Evolutionary conservation across 2,888 invertebrate species (phyloP), one percentile per base, ranked within the genome.

Genomic region (Agrilus mali): DNA sequence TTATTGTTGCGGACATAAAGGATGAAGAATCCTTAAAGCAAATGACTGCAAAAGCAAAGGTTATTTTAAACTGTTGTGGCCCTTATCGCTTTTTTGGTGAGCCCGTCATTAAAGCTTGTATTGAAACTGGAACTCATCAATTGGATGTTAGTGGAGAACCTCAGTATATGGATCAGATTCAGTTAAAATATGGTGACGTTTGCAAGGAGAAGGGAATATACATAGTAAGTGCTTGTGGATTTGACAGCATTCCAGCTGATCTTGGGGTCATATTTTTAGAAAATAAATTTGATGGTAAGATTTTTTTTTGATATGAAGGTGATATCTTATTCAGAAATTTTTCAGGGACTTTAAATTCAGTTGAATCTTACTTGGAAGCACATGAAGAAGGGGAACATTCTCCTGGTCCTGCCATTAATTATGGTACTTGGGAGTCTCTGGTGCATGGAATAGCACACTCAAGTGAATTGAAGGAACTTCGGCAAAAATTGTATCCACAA

Each of bases 71-170:
- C 67, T 90, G 90, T 65, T 89, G 92, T 53, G 97, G 97, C 1
- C 97, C 96, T 0, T 89, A 82, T 63, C 70, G 80, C 13, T 80
- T 90, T 59, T 86, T 78, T 65, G 97, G 97, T 1, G 93, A 94
- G 62, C 75, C 82, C 3, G 89, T 96, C 6, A 83, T 97, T 0
- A 80, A 80, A 54, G 93, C 95, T 0, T 95, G 92, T 51, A 50
- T 67, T 27, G 81, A 82, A 43, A 75, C 78, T 38, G 78, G 79
- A 43, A 78, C 94, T 0, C 82, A 89, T 68, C 86, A 95, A 59
- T 80, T 98, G 7, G 97, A 97, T 65, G 83, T 97, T 33, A 86
- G 83, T 58, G 96, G 94, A 6, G 96, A 97, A 63, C 87, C 94
- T 0, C 78, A 82, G 71, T 66, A 56, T 46, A 63, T 66, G 56